Evolutionary conservation across 2,797 vertebrate genomes (phyloP), one percentile per base, ranked within the genome.

Genomic region (Acrossocheilus fasciatus): DNA sequence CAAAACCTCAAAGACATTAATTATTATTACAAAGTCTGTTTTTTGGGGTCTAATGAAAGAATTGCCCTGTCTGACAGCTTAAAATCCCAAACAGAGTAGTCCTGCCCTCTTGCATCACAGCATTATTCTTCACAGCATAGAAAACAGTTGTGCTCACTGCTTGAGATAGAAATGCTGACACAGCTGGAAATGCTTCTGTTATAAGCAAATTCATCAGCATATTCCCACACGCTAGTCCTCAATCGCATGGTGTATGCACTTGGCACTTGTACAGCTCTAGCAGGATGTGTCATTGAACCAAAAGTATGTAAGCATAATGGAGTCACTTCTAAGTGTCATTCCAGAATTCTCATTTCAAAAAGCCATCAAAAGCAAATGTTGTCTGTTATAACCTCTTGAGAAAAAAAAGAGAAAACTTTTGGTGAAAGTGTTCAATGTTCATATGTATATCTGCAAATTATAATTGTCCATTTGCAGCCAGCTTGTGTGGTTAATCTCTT

Each of bases 61-160:
- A 43, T 43, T 43, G 41, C 41, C 41, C 41, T 43, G 41, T 8
- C 8, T 43, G 41, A 43, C 18, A 54, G 73, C 34, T 62, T 41
- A 82, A 59, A 30, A 45, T 52, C n/a, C 77, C 72, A 84, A 64
- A 72, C 50, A 39, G 12, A 77, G 47, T 36, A 94, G 94, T 94
- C 45, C 6, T 83, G 11, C 8, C 9, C 39, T 73, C 78, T 57
- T 72, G 36, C 41, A 72, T 75, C 3, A 3, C 34, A 23, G n/a
- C 47, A 36, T 34, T 82, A 70, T 77, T 20, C 72, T 81, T 43
- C 80, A 81, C 59, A 83, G 68, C 82, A 86, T 68, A 70, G 36
- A 75, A 82, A 66, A 85, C 45, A 23, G 34, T 52, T 64, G 15
- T 5, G 47, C 57, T 74, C 59, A 57, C 12, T 66, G 15, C 20